A percentile compares a stretch with the other conserved stretches of the same genome.
phyloP scores from a whole-genome alignment of 2,888 invertebrate species.

The Drosophila meridiana region DNA sequence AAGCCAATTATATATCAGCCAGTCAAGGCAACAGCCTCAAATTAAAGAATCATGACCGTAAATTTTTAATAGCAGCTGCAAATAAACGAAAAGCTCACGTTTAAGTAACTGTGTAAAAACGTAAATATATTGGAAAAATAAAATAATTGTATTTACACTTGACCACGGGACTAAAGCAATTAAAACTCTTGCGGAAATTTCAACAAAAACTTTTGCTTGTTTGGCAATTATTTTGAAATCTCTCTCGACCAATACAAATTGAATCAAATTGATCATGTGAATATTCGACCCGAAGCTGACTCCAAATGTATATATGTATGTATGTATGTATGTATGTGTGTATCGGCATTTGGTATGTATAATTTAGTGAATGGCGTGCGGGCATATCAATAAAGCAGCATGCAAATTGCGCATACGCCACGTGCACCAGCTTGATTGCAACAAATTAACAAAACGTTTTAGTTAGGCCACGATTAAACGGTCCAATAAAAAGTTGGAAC shows the following conservation, averaged over 20 bases:
- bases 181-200: conserved; percentile 13
- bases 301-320: neutral
- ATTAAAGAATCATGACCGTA: neutral
- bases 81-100: neutral
- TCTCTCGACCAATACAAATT: conserved; percentile 31
- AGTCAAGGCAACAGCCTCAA: conserved; percentile 8
- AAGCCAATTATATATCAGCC: conserved; percentile 31
- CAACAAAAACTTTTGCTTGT: conserved; percentile 17
- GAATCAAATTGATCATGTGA: conserved; percentile 36
- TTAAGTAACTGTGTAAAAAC: neutral
- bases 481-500: conserved; percentile 18
- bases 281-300: conserved; percentile 13
- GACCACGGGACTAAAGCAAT: conserved; percentile 30
- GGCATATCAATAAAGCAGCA: conserved; percentile 29
- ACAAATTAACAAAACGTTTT: conserved; percentile 28
- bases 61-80: conserved; percentile 7
- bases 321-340: neutral
- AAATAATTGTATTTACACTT: conserved; percentile 12
- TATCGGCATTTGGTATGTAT: conserved; percentile 3
- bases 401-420: conserved; percentile 54
- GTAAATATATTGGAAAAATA: conserved; percentile 7
- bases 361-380: conserved; percentile 18
- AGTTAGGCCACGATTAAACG: conserved; percentile 29
- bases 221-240: conserved; percentile 17
- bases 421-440: conserved; percentile 42